Base-by-base conservation (phyloP, 2,888 invertebrate genomes). In the Biston stratarius region DNA sequence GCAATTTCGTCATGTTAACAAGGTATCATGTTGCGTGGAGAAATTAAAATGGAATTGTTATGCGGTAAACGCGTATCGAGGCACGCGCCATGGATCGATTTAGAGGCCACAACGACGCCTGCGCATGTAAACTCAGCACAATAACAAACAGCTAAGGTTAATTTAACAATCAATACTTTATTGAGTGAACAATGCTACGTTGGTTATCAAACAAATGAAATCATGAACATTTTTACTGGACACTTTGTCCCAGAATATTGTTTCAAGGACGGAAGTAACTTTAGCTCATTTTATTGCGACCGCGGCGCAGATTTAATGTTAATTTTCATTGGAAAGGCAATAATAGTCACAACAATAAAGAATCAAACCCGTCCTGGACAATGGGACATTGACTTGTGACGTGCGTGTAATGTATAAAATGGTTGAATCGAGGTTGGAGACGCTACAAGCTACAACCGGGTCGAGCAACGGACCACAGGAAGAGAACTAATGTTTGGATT, bases 61-160 rank as follows among this genome's bases (percentile, higher is more conserved):
- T 88, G 88, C 88, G 82, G 77, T 79, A 75, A 83, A 81, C 81
- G 82, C 83, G 80, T 72, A 79, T 73, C 72, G 70, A 81, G 85
- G 90, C 89, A 90, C 90, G 88, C 87, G 90, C 85, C 86, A 81
- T 77, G 77, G 78, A 74, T 76, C 76, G 79, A 70, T 82, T 75
- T 78, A 79, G 80, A 82, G 82, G 82, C 80, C 83, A 76, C 77
- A 72, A 72, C 75, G 74, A 78, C 79, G 80, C 79, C 76, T 77
- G 78, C 79, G 76, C 73, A 72, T 74, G 69, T 73, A 76, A 76
- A 77, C 75, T 73, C 69, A 57, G 71, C 73, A 74, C 74, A 62
- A 76, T 64, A 75, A 75, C 75, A 75, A 77, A 77, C 61, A 53
- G 61, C 47, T 58, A 14, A 62, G 36, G 48, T 53, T 53, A 49